Conservation (phyloP, 2,888 invertebrate genomes). For the Rhabditoides inermis region DNA sequence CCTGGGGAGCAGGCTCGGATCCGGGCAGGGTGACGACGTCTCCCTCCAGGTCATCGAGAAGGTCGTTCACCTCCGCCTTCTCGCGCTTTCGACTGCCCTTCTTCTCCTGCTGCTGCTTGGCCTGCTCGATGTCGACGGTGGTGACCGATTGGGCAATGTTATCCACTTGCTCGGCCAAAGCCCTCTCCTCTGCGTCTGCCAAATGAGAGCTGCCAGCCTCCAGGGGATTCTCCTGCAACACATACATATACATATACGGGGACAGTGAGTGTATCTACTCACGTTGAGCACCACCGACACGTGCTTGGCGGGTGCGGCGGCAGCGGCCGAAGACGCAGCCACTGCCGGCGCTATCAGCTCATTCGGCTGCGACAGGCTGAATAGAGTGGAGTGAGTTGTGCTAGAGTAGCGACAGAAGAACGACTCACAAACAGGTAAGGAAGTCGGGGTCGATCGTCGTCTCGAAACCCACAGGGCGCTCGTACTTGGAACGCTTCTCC, state of each 20-base stretch:
- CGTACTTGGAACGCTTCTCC: slow-evolving; percentile 9
- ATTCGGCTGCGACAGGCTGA: slow-evolving; percentile 12
- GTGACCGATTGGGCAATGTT: not conserved
- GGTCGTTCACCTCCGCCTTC: slow-evolving; percentile 18
- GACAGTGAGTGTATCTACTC: not conserved
- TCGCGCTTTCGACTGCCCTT: slow-evolving; percentile 16
- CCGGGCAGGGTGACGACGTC: too few species aligned
- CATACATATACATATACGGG: not conserved
- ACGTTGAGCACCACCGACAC: slow-evolving; percentile 21
- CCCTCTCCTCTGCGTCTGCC: slow-evolving; percentile 7
- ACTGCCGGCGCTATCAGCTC: slow-evolving; percentile 14
- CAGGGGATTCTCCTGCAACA: slow-evolving; percentile 19
- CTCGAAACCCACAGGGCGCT: slow-evolving; percentile 10
- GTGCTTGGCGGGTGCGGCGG: slow-evolving; percentile 6
- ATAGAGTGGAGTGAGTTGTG: not conserved
- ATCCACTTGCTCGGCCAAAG: slow-evolving; percentile 3
- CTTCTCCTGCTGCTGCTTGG: slow-evolving; percentile 9
- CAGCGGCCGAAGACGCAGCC: not conserved
- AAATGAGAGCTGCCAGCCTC: slow-evolving; percentile 8
- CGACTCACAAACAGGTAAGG: slow-evolving; percentile 7
- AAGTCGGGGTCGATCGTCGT: slow-evolving; percentile 10
- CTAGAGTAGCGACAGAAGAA: not conserved
- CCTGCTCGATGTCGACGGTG: not conserved
- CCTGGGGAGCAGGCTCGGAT: too few species aligned
- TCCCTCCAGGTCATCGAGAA: slow-evolving; percentile 24